Base-by-base conservation (phyloP, 2,113 vertebrate genomes). In the Bufo bufo region DNA sequence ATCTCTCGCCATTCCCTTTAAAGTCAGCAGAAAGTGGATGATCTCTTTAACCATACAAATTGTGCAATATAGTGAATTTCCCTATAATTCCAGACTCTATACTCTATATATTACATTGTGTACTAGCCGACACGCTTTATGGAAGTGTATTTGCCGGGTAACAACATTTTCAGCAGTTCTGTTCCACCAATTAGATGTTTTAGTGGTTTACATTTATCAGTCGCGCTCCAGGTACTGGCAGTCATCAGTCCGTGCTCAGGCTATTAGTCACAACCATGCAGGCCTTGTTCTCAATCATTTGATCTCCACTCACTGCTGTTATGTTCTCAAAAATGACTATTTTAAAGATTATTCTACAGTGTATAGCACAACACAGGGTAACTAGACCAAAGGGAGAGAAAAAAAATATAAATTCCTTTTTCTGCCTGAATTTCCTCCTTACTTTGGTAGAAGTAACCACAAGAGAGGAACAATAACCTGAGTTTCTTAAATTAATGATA, bases 401-500 rank as follows among this genome's bases (percentile, higher is more conserved):
- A 33, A 33, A 78, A 91, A 84, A 86, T 89, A 87, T 89, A 82
- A 85, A 17, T 2, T 84, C 50, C 74, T 52, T 85, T 90, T 63
- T 87, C 69, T 65, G 77, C 45, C 47, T n/a, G 61, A 90, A 89
- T 92, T 92, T 92, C 78, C 75, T 85, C 85, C 54, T 23, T 7
- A 50, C 71, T 90, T 10, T 81, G 23, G 82, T 61, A 61, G 79
- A 89, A 90, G 50, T 5, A 90, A 92, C 89, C 81, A 87, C 86
- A 50, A 65, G 91, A 92, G 84, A 56, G 84, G 90, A 91, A 85
- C 82, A 43, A 78, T 92, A 91, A 63, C 54, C 90, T 63, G 87
- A 50, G 13, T 87, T 87, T 89, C 90, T 93, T 52, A 91, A 93
- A 89, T 89, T 23, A 93, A 90, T 91, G 80, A 89, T 91, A 90